Evolutionary conservation across 2,888 invertebrate genomes (phyloP).

Genomic region (Microdon myrmicae): DNA sequence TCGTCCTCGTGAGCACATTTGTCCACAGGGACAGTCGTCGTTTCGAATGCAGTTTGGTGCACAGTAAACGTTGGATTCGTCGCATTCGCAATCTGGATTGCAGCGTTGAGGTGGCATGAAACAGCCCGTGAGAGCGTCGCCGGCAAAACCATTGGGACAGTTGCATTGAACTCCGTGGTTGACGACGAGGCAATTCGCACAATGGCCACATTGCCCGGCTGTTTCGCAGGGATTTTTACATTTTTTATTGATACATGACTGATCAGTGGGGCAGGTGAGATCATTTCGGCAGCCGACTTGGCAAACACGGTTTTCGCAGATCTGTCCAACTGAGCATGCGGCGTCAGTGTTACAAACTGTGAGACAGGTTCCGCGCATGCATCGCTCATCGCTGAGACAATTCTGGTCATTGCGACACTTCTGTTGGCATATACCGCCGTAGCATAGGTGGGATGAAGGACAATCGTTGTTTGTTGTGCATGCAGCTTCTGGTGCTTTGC

Average conservation of each 20-base stretch:
- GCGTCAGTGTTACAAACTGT: constrained; percentile 87
- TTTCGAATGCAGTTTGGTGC: constrained; percentile 74
- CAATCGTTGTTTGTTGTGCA: constrained; percentile 79
- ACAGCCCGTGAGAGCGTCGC: constrained; percentile 84
- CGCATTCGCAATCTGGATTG: constrained; percentile 82
- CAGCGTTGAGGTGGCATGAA: constrained; percentile 77
- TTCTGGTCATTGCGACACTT: constrained; percentile 83
- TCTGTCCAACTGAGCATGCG: constrained; percentile 82
- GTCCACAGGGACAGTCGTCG: constrained; percentile 83
- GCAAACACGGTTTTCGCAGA: constrained; percentile 88
- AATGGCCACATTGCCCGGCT: constrained; percentile 80
- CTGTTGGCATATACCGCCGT: constrained; percentile 80
- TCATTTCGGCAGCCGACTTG: constrained; percentile 88
- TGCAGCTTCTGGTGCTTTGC: constrained; percentile 74
- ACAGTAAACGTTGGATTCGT: constrained; percentile 81
- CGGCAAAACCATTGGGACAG: constrained; percentile 82
- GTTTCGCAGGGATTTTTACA: constrained; percentile 83
- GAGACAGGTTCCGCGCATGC: constrained; percentile 84
- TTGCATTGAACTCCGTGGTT: constrained; percentile 89
- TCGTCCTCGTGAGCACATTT: constrained; percentile 78
- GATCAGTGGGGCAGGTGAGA: constrained; percentile 77
- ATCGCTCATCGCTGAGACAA: constrained; percentile 87
- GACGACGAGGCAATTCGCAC: constrained; percentile 83
- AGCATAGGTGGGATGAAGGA: constrained; percentile 77
- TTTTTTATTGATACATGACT: constrained; percentile 84